phyloP scores from a whole-genome alignment of 2,797 vertebrate genomes.

The Phataginus tetradactyla region DNA sequence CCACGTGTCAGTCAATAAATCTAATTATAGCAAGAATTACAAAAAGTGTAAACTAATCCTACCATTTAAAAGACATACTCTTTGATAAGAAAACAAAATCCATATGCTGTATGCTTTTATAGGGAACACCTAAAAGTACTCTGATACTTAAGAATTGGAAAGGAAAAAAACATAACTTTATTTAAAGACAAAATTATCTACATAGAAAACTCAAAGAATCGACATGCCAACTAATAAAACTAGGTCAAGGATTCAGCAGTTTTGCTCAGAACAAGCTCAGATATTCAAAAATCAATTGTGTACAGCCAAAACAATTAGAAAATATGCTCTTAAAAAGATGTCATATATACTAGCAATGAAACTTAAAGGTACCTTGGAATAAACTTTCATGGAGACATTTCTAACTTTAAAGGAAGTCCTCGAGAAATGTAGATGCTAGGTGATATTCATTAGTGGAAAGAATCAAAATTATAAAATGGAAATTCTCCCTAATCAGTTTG shows the following conservation, averaged over 20 bases:
- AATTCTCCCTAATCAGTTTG: constrained; percentile 6
- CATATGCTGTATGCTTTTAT: neutral
- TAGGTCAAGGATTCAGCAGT: neutral
- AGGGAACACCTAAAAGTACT: neutral
- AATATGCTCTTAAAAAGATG: constrained; percentile 33
- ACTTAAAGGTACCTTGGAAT: constrained; percentile 12
- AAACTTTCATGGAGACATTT: constrained; percentile 54
- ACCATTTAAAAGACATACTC: neutral
- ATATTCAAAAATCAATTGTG: neutral
- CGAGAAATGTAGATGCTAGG: neutral
- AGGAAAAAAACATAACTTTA: neutral
- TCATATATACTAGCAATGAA: constrained; percentile 1
- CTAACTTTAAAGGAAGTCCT: constrained; percentile 50
- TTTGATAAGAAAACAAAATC: neutral
- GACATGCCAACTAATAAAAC: neutral
- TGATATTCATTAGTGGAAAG: constrained; percentile 19
- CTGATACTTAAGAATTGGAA: neutral
- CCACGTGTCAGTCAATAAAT: neutral
- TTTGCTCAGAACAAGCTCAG: neutral
- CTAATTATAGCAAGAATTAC: neutral
- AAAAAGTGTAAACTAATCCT: neutral
- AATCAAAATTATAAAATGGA: constrained; percentile 37
- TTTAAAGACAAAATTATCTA: neutral
- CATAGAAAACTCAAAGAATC: neutral
- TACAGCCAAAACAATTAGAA: constrained; percentile 6